phyloP scores from a whole-genome alignment of 2,113 vertebrate species.

The Semnornis frantzii region DNA sequence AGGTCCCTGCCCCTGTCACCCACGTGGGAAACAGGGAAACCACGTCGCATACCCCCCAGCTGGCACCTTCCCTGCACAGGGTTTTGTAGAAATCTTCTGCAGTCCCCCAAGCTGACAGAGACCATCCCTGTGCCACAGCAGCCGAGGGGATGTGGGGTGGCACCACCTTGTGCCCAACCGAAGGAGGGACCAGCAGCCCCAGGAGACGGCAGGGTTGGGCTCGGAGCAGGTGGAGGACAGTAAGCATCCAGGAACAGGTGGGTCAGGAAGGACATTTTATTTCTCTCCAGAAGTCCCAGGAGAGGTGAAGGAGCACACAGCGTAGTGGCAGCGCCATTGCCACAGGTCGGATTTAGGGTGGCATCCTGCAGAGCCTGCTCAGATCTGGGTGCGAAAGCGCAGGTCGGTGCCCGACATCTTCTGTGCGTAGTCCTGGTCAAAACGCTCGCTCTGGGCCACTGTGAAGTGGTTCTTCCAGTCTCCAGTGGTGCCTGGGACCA shows the following conservation, averaged over 20 bases:
- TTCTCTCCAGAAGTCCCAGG: neutral
- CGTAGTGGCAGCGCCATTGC: rapidly evolving
- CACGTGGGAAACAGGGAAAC: rapidly evolving
- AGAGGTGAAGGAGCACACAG: neutral
- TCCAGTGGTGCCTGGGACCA: slow-evolving; percentile 24
- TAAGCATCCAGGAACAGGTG: neutral
- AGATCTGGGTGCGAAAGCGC: slow-evolving; percentile 77
- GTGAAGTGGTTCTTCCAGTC: slow-evolving; percentile 80
- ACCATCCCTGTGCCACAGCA: rapidly evolving
- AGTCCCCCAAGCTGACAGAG: rapidly evolving
- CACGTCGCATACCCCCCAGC: too few relatives aligned
- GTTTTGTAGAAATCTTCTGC: neutral
- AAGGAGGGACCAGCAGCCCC: too few relatives aligned
- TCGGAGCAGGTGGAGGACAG: neutral
- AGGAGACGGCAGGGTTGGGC: too few relatives aligned
- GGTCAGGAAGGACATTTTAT: neutral
- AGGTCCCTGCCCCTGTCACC: rapidly evolving
- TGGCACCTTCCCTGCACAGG: rapidly evolving
- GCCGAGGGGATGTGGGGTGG: neutral
- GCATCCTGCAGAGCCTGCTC: neutral
- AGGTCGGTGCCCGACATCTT: slow-evolving; percentile 80
- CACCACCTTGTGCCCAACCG: neutral
- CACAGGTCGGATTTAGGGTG: rapidly evolving
- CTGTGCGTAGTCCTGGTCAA: slow-evolving; percentile 80
- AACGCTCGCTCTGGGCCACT: slow-evolving; percentile 66